Evolutionary conservation across 2,888 invertebrate genomes (phyloP).

Genomic region (Megaustenia siamemsis): DNA sequence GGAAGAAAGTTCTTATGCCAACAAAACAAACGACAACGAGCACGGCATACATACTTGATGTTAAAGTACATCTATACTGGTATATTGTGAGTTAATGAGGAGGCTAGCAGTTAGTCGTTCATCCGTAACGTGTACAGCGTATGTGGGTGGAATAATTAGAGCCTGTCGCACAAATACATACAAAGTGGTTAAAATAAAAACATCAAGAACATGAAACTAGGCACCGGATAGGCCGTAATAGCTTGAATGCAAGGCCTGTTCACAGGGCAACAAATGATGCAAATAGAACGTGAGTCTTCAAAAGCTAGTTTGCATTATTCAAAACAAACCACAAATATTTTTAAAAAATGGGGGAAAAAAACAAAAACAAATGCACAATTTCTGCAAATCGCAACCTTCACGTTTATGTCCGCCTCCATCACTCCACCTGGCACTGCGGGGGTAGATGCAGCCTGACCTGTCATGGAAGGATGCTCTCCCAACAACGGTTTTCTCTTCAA

Average conservation of each 20-base stretch:
- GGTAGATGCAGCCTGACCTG: background rate
- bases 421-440: conserved; percentile 2
- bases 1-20: too few relatives aligned
- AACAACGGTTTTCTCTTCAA: conserved; percentile 1
- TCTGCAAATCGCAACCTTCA: background rate
- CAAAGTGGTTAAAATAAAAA: background rate
- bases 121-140: too few relatives aligned
- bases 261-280: background rate
- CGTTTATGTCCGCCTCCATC: background rate
- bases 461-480: background rate
- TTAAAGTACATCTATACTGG: too few relatives aligned
- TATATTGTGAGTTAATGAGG: too few relatives aligned
- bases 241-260: background rate
- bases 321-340: too few relatives aligned
- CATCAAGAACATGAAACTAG: background rate
- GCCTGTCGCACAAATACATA: too few relatives aligned
- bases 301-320: background rate
- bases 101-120: too few relatives aligned
- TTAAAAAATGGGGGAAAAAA: background rate
- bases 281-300: background rate
- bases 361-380: background rate
- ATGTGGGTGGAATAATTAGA: too few relatives aligned
- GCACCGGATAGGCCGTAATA: background rate
- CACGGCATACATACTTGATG: too few relatives aligned
- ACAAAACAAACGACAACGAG: too few relatives aligned